Conservation (phyloP, 2,888 invertebrate genomes). For the Orthosia gothica region DNA sequence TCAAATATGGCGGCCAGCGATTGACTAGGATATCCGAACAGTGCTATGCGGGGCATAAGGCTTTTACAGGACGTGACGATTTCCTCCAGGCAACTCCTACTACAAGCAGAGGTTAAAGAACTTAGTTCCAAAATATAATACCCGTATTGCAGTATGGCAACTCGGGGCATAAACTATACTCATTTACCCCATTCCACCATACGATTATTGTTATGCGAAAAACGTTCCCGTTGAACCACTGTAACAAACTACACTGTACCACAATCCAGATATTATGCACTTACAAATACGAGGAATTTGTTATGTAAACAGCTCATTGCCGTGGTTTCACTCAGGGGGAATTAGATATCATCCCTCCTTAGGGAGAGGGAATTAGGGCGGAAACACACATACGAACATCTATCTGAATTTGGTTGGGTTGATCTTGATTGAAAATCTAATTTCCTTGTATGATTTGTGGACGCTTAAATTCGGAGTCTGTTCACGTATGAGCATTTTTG, state of each 20-base stretch:
- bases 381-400: slow-evolving; percentile 51
- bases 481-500: slow-evolving; percentile 18
- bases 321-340: slow-evolving; percentile 49
- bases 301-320: slow-evolving; percentile 52
- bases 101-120: too few species aligned
- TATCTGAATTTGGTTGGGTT: slow-evolving; percentile 53
- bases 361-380: slow-evolving; percentile 37
- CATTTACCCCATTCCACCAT: too few species aligned
- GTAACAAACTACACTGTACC: neutral
- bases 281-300: slow-evolving; percentile 45
- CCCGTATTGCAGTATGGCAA: neutral
- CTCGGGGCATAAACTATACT: too few species aligned
- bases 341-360: slow-evolving; percentile 53
- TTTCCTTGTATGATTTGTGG: slow-evolving; percentile 57
- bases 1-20: too few species aligned
- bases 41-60: too few species aligned
- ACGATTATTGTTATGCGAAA: neutral
- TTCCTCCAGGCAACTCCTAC: too few species aligned
- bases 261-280: slow-evolving; percentile 35
- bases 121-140: too few species aligned
- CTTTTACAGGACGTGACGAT: too few species aligned
- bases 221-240: neutral
- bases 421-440: slow-evolving; percentile 62
- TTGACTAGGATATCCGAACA: too few species aligned
- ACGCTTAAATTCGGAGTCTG: slow-evolving; percentile 21